These are phyloP conservation scores for Hypsopygia costalis DNA, from an alignment of 2,888 invertebrate species.

Conservation along the genomic window DNA sequence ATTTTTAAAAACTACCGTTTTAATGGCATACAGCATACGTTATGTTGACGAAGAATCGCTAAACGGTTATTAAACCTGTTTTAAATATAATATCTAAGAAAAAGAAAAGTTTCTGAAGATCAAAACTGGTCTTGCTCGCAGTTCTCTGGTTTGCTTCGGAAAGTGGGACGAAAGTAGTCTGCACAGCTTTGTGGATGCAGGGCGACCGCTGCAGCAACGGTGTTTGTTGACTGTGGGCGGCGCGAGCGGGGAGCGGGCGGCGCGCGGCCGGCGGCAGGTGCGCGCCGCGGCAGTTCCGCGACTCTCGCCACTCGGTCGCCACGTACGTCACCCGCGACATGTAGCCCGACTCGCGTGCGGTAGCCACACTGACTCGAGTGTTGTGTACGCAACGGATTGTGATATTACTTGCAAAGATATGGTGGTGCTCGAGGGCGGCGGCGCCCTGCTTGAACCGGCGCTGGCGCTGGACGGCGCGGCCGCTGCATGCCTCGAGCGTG, in stretches of 20 bases:
- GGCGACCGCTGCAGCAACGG: constrained; percentile 70
- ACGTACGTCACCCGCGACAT: constrained; percentile 58
- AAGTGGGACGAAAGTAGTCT: constrained; percentile 62
- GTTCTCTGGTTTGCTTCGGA: constrained; percentile 34
- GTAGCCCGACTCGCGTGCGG: constrained; percentile 54
- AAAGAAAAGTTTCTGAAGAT: constrained; percentile 7
- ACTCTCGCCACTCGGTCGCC: constrained; percentile 58
- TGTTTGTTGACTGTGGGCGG: constrained; percentile 71
- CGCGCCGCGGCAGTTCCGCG: constrained; percentile 67
- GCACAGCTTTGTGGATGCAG: constrained; percentile 57
- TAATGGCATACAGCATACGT: too few relatives aligned
- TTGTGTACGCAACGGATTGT: constrained; percentile 45
- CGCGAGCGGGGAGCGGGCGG: constrained; percentile 39
- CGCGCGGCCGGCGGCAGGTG: constrained; percentile 50
- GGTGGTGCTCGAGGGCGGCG: constrained; percentile 77
- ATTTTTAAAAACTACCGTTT: too few relatives aligned
- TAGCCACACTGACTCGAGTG: constrained; percentile 52
- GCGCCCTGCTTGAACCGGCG: constrained; percentile 77
- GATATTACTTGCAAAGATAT: constrained; percentile 46
- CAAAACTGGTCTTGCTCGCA: constrained; percentile 14
- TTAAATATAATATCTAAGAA: background rate
- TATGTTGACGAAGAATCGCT: background rate
- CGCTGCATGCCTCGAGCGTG: constrained; percentile 86
- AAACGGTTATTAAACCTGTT: background rate
- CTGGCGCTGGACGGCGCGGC: constrained; percentile 87